Evolutionary conservation across 2,113 vertebrate species (phyloP), one percentile per base, ranked within the genome.

Genomic region (Mormoops blainvillei): DNA sequence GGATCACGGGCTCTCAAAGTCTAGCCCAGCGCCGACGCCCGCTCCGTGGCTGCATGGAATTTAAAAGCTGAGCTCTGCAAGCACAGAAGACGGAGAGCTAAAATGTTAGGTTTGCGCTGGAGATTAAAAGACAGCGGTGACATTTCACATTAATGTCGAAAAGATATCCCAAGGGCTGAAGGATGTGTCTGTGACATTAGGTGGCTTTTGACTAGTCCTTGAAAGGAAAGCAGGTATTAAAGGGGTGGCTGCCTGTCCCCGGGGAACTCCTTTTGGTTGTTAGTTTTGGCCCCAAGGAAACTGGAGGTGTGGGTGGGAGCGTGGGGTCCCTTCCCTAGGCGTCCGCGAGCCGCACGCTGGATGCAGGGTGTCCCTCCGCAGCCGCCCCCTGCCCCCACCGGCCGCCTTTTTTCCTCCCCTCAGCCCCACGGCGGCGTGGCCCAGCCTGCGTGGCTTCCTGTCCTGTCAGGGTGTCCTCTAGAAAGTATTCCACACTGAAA

Each of bases 351-450:
- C 38, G 8, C 70, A 7, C 14, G 41, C 61, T 26, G 9, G 22
- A 33, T 4, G 14, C 0, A 18, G 14, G 4, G 15, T 56, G 7
- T 6, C n/a, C 14, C 48, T 12, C 7, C 20, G 1, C 1, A 36
- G 18, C 28, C 43, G 4, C 22, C 14, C 28, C 26, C 0, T 15
- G n/a, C 28, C 28, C 13, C 20, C 24, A 1, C 31, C 10, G 7
- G 14, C 73, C 16, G 18, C 61, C 22, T 10, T 48, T 31, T 4
- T 5, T 7, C 28, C 50, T 12, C 38, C 45, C 28, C 43, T 61
- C 22, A 65, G 24, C 56, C 26, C 33, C 15, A 33, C 2, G 11
- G 4, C 3, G 3, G 24, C 12, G 0, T 26, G 2, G 56, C 58
- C 58, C 58, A 28, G 58, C 58, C 24, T 28, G 9, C 26, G 10